These are phyloP conservation scores for Echeneis naucrates DNA, from an alignment of 2,797 vertebrate species.

Conservation along the genomic window DNA sequence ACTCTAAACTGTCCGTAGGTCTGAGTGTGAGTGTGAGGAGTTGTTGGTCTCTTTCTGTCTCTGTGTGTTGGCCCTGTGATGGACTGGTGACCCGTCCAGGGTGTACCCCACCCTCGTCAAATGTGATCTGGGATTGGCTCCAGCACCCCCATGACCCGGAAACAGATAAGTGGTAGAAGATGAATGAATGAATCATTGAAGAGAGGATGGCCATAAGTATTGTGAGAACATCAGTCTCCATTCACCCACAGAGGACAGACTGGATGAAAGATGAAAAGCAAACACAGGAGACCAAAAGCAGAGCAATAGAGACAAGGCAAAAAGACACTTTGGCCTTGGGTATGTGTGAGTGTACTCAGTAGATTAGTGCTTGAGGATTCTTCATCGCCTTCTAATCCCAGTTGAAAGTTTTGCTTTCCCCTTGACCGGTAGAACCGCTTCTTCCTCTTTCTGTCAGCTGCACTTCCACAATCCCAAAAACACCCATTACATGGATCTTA, in stretches of 20 bases:
- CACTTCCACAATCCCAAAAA: constrained; percentile 54
- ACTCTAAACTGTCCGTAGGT: no score
- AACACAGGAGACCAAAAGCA: constrained; percentile 49
- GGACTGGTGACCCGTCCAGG: no score
- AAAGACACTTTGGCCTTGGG: constrained; percentile 29
- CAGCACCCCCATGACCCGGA: no score
- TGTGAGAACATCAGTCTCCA: constrained; percentile 27
- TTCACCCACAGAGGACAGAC: constrained; percentile 38
- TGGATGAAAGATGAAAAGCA: constrained; percentile 52
- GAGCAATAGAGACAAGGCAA: constrained; percentile 52
- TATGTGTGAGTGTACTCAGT: constrained; percentile 41
- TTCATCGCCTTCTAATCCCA: constrained; percentile 68
- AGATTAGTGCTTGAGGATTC: constrained; percentile 77
- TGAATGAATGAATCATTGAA: no score
- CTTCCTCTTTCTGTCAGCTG: constrained; percentile 58
- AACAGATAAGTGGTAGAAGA: no score
- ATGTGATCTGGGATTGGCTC: no score
- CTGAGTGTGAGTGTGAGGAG: no score
- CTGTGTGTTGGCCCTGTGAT: no score
- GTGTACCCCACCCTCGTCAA: no score
- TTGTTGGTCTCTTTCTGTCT: no score
- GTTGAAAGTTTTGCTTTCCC: constrained; percentile 59
- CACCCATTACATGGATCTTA: constrained; percentile 62
- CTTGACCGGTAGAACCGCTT: constrained; percentile 47
- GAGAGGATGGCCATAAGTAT: constrained; percentile 26